Evolutionary conservation across 1,140 invertebrate genomes (phyloP), one percentile per base, ranked within the genome.

Genomic region (Pinna nobilis): DNA sequence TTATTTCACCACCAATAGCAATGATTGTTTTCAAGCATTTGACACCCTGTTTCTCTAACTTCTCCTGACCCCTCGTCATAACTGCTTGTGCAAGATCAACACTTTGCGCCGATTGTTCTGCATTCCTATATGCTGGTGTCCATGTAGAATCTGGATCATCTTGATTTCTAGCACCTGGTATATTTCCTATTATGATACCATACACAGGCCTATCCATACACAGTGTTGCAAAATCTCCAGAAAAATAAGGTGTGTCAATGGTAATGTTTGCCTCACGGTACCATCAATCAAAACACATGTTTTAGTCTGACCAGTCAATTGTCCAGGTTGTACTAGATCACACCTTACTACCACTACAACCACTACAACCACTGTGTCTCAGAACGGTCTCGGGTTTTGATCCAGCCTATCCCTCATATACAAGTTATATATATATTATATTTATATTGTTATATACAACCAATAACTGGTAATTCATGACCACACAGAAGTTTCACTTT

Each of bases 331-430:
- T 1, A 73, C 74, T 15, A 76, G 63, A 15, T 25, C 35, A 13
- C 11, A 9, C 28, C 32, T 47, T 13, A 75, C 72, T 1, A 75
- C 55, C 13, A 65, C 64, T n/a, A n/a, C n/a, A n/a, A 25, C 75
- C 25, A 33, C 49, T 71, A 74, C 75, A 80, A 2, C 78, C 78
- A 51, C 68, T 71, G 39, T 77, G 70, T 47, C 67, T 66, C 23
- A 77, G 25, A 28, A 74, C 71, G 2, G 15, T 32, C 4, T 64
- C 67, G 3, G 20, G 11, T 7, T 68, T 57, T 7, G 20, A 32
- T 6, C 63, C 67, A 23, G 70, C 67, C 59, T 28, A 44, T 35
- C 65, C 66, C n/a, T 39, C 20, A 6, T 11, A 9, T 6, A 69
- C 59, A 6, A 55, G 65, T n/a, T n/a, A n/a, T n/a, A n/a, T n/a